These are phyloP conservation scores for Heteromyza rotundicornis DNA, from an alignment of 2,888 invertebrate species.

Conservation along the genomic window DNA sequence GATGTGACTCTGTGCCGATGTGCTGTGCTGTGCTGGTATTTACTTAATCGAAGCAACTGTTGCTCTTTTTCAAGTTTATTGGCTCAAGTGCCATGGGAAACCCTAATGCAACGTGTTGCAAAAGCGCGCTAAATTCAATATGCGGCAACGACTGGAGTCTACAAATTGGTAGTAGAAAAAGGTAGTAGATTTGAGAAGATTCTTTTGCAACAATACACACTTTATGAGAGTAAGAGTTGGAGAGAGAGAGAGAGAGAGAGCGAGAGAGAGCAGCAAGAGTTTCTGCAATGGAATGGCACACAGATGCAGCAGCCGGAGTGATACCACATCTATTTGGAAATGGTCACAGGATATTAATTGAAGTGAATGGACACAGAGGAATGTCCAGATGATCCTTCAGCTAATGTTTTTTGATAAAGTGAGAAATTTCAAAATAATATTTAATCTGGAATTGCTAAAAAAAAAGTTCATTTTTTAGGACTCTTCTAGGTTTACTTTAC, in stretches of 20 bases:
- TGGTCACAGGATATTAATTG: too few relatives aligned
- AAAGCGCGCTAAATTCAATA: background rate
- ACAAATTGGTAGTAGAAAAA: too few relatives aligned
- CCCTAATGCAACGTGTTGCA: constrained; percentile 1
- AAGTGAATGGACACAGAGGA: too few relatives aligned
- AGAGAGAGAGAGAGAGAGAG: background rate
- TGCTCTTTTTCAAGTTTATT: constrained; percentile 57
- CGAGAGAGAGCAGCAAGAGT: background rate
- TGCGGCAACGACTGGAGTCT: background rate
- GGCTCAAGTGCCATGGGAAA: constrained; percentile 52
- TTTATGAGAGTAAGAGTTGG: background rate
- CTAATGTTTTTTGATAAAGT: too few relatives aligned
- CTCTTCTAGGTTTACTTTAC: too few relatives aligned
- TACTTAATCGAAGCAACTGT: constrained; percentile 48
- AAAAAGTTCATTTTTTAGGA: too few relatives aligned
- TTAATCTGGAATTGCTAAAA: too few relatives aligned
- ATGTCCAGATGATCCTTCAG: too few relatives aligned
- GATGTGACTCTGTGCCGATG: constrained; percentile 23
- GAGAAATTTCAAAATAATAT: too few relatives aligned
- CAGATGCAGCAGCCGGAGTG: background rate
- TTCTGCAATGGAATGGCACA: background rate
- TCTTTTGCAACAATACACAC: background rate
- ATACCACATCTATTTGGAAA: constrained; percentile 1
- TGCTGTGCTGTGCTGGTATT: background rate
- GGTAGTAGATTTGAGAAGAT: background rate